These are phyloP conservation scores for Pyrrhia umbra DNA, from an alignment of 2,888 invertebrate genomes.

Conservation along the genomic window DNA sequence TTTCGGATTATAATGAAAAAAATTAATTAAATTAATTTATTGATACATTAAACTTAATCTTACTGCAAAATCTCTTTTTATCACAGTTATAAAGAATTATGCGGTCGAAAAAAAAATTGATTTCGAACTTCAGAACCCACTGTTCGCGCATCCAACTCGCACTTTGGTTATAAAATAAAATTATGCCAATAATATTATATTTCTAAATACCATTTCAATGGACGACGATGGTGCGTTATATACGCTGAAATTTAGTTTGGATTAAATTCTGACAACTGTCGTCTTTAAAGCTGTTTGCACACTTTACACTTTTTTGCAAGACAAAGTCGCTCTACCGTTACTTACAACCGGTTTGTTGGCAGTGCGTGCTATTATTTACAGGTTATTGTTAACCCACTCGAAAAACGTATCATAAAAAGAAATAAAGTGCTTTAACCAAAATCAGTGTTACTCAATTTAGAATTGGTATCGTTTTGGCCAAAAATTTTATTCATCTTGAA, in stretches of 20 bases:
- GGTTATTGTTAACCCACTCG: slow-evolving; percentile 29
- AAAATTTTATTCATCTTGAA: too few relatives aligned
- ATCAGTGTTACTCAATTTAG: not conserved
- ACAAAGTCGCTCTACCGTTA: slow-evolving; percentile 57
- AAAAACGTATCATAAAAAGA: slow-evolving; percentile 30
- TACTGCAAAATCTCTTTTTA: too few relatives aligned
- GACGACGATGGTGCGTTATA: not conserved
- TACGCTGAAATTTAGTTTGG: slow-evolving; percentile 18
- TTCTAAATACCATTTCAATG: not conserved
- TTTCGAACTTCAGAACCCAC: too few relatives aligned
- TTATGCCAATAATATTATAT: not conserved
- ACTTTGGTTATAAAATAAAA: too few relatives aligned
- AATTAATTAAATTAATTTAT: too few relatives aligned
- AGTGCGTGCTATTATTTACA: slow-evolving; percentile 41
- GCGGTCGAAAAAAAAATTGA: too few relatives aligned
- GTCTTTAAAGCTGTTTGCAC: slow-evolving; percentile 23
- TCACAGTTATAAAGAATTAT: too few relatives aligned
- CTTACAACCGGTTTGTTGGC: slow-evolving; percentile 51
- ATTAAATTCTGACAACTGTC: slow-evolving; percentile 3
- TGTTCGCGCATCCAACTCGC: too few relatives aligned
- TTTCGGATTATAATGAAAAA: too few relatives aligned
- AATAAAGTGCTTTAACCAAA: slow-evolving; percentile 20
- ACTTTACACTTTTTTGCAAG: slow-evolving; percentile 61
- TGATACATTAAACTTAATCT: too few relatives aligned
- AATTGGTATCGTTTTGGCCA: not conserved